Evolutionary conservation across 2,888 invertebrate species (phyloP).

Genomic region (Drymonia ruficornis): DNA sequence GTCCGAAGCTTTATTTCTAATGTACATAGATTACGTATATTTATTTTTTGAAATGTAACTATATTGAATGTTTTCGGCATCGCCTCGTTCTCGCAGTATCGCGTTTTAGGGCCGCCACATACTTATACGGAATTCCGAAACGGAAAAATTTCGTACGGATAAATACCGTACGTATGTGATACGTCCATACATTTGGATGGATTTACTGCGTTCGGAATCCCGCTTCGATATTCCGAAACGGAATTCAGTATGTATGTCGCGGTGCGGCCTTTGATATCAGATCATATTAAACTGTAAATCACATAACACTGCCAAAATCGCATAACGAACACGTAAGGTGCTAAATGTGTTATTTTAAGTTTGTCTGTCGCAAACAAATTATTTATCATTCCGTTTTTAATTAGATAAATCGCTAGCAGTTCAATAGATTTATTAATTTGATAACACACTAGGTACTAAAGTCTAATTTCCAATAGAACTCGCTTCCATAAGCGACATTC

Average conservation of each 20-base stretch:
- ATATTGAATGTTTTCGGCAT: slow-evolving; percentile 10
- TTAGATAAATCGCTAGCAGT: not conserved
- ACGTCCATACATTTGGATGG: too few relatives aligned
- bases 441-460: not conserved
- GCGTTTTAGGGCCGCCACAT: too few relatives aligned
- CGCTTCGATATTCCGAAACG: too few relatives aligned
- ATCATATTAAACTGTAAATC: slow-evolving; percentile 7
- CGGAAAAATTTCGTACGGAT: too few relatives aligned
- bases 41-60: slow-evolving; percentile 15
- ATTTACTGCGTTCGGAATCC: too few relatives aligned
- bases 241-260: too few relatives aligned
- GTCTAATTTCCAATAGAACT: not conserved
- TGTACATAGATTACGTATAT: slow-evolving; percentile 29
- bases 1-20: slow-evolving; percentile 10
- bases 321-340: not conserved
- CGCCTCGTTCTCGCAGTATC: slow-evolving; percentile 9
- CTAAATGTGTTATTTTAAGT: not conserved
- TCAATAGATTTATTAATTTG: not conserved
- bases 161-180: too few relatives aligned
- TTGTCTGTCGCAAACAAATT: not conserved
- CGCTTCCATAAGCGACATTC: not conserved
- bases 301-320: slow-evolving; percentile 1
- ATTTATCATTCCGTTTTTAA: not conserved
- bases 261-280: too few relatives aligned
- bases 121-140: too few relatives aligned